Base-by-base conservation (phyloP, 2,888 invertebrate genomes). In the Cerceris rybyensis region DNA sequence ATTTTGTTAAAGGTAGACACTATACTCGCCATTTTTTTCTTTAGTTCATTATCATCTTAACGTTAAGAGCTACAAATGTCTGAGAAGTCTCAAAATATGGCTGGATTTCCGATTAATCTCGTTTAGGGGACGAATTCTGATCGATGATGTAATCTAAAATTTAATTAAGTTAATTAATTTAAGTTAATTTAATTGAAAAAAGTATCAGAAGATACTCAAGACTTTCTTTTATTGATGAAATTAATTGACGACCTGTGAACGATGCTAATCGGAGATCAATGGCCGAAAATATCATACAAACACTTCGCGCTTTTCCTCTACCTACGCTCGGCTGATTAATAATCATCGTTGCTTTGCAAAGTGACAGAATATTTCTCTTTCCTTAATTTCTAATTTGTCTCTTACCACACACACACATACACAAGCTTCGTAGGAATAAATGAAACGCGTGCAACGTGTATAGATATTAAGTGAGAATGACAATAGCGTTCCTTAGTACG, bases 391-490 rank as follows among this genome's bases (percentile, higher is more conserved):
- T 75, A 75, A 46, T 13, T 67, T 63, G 14, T 42, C 54, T 57
- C 63, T 66, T 16, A 49, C 63, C 71, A 67, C 67, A 50, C 78
- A 72, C 64, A 67, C 75, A 58, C 67, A 60, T 58, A 79, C 74
- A 50, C 72, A 75, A 69, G 80, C 69, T 78, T 69, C 68, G 14
- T 60, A 70, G 57, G 61, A 76, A 16, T 54, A 66, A 73, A 78
- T 65, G 61, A 75, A 82, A 75, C 49, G 70, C 58, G 74, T 74
- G 74, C 78, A 81, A 55, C 66, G 60, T 68, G 50, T 67, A 70
- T n/a, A 63, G n/a, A 65, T 75, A 43, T 54, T 28, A 57, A 50
- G 68, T 63, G 63, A 67, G 54, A 28, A 43, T 70, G 17, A 17
- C 64, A 60, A 59, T 73, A 17, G 7, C 55, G 16, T 9, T 55